Conservation (phyloP, 1,140 invertebrate species). For the Formica exsecta region DNA sequence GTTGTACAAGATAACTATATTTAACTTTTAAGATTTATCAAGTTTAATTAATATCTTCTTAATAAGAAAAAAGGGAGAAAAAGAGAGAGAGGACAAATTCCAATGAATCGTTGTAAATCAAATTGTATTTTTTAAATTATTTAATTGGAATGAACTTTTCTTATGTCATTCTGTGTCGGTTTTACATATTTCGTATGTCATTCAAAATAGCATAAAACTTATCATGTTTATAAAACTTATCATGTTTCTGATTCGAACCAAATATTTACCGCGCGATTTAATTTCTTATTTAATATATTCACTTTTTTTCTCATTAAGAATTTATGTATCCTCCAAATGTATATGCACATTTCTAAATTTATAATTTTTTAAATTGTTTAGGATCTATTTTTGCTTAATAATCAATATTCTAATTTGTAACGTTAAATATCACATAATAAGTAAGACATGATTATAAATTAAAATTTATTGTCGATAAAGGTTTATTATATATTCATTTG, state of each 20-base stretch:
- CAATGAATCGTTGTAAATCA: not conserved
- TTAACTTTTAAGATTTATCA: conserved; percentile 9
- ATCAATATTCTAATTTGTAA: not conserved
- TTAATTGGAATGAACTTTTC: conserved; percentile 10
- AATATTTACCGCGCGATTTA: conserved; percentile 20
- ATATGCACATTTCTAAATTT: not conserved
- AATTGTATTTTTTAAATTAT: not conserved
- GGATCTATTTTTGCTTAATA: not conserved
- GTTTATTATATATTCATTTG: not conserved
- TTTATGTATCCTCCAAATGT: not conserved
- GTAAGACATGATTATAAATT: not conserved
- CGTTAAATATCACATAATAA: not conserved
- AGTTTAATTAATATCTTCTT: not conserved
- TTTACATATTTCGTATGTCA: not conserved
- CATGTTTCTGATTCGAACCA: not conserved
- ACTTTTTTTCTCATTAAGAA: not conserved
- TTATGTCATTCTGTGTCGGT: not conserved
- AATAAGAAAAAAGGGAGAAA: not conserved
- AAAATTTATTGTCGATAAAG: not conserved
- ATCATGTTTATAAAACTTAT: not conserved
- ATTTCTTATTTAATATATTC: conserved; percentile 5
- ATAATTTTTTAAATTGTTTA: conserved; percentile 1
- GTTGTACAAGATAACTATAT: not conserved
- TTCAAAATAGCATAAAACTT: conserved; percentile 3
- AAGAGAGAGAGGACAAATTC: not conserved